Base-by-base conservation (phyloP, 1,140 invertebrate species). In the Hormaphis cornu region DNA sequence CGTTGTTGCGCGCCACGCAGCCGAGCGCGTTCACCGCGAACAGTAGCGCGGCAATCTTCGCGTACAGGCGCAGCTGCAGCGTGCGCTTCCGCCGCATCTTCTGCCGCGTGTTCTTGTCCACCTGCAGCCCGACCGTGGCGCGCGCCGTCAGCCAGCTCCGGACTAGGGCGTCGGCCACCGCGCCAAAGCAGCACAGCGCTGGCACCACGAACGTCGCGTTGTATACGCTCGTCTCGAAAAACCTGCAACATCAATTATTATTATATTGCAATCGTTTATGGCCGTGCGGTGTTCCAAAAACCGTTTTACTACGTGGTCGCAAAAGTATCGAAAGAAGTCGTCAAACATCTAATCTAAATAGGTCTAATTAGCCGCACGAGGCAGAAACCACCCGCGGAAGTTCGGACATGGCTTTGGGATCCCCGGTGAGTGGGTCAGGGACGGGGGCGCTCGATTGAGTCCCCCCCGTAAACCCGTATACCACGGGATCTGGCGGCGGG, bases 51-150 rank as follows among this genome's bases (percentile, higher is more conserved):
- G 76, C 76, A 26, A 79, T 76, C 77, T 85, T 84, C 2, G 82
- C 76, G 74, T 85, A 86, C 1, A 86, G 80, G 69, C 81, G 78
- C 70, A 85, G 76, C 72, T 86, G 85, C 48, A 86, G 74, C 16
- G 79, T 78, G 37, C 83, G 79, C 58, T 83, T 79, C 58, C 81
- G 77, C 52, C 81, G 80, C 80, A 85, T 82, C 76, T 84, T 85
- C 72, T 84, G 81, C 22, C 83, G 79, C 37, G 81, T 78, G 70
- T 82, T 81, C 69, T 80, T 77, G 69, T 84, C 82, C n/a, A 84
- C 75, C 71, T 84, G 81, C 78, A 84, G 81, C 54, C 77, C 80
- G 63, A 77, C 78, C 5, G 74, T 72, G 37, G 79, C 80, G 76
- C 80, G 79, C 26, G 80, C 77, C 1, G 80, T 77, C 35, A 81